Percentiles rank a stretch among this genome's conserved stretches.
phyloP scores from a whole-genome alignment of 2,113 vertebrate species.

The Platichthys stellatus region DNA sequence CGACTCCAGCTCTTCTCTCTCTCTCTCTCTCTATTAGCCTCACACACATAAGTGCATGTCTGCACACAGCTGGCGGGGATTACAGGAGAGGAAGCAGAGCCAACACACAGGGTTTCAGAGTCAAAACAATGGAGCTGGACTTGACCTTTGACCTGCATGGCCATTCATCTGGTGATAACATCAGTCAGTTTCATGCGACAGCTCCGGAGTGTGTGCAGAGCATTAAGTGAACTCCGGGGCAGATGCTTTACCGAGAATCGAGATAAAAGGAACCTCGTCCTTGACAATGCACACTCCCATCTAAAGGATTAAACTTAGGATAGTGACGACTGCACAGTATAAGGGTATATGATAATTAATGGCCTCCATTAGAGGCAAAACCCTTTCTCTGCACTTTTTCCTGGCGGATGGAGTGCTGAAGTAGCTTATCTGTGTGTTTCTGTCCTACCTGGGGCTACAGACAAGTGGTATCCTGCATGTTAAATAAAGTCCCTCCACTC shows the following conservation, averaged over 20 bases:
- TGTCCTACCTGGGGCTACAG: constrained; percentile 70
- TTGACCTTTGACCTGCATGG: constrained; percentile 73
- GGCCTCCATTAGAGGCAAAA: constrained; percentile 69
- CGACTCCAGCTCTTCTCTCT: constrained; percentile 17
- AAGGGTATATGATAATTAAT: constrained; percentile 72
- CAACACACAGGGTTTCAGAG: constrained; percentile 64
- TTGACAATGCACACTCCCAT: constrained; percentile 41
- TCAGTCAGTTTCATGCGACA: constrained; percentile 49
- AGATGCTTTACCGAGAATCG: constrained; percentile 20
- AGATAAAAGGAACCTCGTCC: constrained; percentile 19
- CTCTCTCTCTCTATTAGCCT: constrained; percentile 34
- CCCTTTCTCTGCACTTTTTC: constrained; percentile 75
- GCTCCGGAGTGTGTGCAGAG: constrained; percentile 49
- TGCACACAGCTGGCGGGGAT: constrained; percentile 65
- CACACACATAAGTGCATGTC: constrained; percentile 38
- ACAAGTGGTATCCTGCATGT: constrained; percentile 76
- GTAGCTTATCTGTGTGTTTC: constrained; percentile 69
- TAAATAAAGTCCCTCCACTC: constrained; percentile 67
- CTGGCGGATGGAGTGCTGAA: constrained; percentile 69
- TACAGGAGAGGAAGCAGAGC: constrained; percentile 67
- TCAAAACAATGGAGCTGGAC: constrained; percentile 73
- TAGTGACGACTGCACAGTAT: constrained; percentile 62
- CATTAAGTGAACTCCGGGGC: constrained; percentile 35
- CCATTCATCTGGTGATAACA: constrained; percentile 77
- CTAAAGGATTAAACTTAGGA: constrained; percentile 44